A percentile compares a stretch with the other conserved stretches of the same genome.
phyloP scores from a whole-genome alignment of 2,113 vertebrate species.

The Megaptera novaeangliae region DNA sequence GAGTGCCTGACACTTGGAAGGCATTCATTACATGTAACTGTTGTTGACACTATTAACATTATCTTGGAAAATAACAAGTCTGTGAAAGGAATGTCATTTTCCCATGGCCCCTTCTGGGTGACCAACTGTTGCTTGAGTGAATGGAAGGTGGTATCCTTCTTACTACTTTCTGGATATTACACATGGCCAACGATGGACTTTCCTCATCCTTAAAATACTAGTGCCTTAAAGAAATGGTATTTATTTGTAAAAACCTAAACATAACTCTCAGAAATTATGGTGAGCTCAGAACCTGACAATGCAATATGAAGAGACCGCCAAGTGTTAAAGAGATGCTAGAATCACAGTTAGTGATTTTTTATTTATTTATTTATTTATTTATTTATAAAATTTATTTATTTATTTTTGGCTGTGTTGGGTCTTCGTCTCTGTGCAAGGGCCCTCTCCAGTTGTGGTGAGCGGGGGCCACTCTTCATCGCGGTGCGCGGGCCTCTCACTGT shows the following conservation, averaged over 20 bases:
- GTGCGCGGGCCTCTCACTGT: too few relatives aligned
- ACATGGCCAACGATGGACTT: not conserved
- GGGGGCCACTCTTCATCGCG: too few relatives aligned
- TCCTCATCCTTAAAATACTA: not conserved
- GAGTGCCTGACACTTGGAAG: not conserved
- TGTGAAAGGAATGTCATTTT: not conserved
- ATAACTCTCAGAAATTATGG: not conserved
- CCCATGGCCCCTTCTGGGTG: not conserved
- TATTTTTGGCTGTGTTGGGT: too few relatives aligned
- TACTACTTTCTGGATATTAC: not conserved
- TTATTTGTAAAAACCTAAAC: not conserved
- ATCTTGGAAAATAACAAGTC: not conserved
- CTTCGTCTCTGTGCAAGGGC: too few relatives aligned
- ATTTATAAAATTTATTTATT: too few relatives aligned
- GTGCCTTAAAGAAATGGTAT: not conserved
- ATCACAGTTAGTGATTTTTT: not conserved
- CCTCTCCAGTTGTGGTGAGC: too few relatives aligned
- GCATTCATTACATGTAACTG: not conserved
- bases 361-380: too few relatives aligned
- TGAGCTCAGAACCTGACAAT: not conserved
- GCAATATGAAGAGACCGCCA: not conserved
- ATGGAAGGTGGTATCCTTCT: not conserved
- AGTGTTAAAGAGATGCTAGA: not conserved
- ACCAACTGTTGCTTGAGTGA: not conserved
- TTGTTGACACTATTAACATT: not conserved